Base-by-base conservation (phyloP, 35 echinoderm and acorn worm species). In the Stichopus chloronotus region DNA sequence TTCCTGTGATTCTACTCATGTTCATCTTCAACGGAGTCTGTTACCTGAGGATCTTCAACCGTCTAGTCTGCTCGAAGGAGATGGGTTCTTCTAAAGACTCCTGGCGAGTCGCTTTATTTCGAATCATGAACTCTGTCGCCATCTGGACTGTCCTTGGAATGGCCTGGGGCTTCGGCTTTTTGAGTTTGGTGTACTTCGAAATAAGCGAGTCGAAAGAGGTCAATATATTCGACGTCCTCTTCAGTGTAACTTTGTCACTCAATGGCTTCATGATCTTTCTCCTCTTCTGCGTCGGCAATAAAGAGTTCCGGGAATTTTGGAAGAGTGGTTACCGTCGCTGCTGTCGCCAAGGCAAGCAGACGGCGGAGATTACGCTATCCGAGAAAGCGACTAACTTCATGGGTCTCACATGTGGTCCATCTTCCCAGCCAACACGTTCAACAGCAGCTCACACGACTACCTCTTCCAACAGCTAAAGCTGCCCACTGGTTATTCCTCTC, bases 101-200 rank as follows among this genome's bases (percentile, higher is more conserved):
- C 2, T 85, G 10, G 82, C 55, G 57, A 21, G 23, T 85, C n/a
- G 82, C 82, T 6, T 30, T 10, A 16, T 58, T 58, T 4, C 58
- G 82, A 56, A 6, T 85, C 14, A 23, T 85, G 57, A 85, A 85
- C 17, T 85, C 82, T 57, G 11, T 59, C 54, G 81, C 81, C 8
- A 84, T 84, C 52, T 55, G 54, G 7, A 84, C 81, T 0, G 14
- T 84, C 5, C 21, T 84, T 5, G 81, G 81, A 55, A 84, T 84
- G 81, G 56, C 81, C 4, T 84, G 81, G 81, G 81, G 81, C 14
- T 84, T 84, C 81, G 81, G 81, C 20, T 85, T 85, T 58, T 58
- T 85, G 57, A 85, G 82, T n/a, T 58, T 85, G 4, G 82, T 23
- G 13, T 85, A 58, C 58, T 56, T 58, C 7, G 82, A 58, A 53